Base-by-base conservation (phyloP, 2,797 vertebrate species). In the Phrynocephalus guinanensis region DNA sequence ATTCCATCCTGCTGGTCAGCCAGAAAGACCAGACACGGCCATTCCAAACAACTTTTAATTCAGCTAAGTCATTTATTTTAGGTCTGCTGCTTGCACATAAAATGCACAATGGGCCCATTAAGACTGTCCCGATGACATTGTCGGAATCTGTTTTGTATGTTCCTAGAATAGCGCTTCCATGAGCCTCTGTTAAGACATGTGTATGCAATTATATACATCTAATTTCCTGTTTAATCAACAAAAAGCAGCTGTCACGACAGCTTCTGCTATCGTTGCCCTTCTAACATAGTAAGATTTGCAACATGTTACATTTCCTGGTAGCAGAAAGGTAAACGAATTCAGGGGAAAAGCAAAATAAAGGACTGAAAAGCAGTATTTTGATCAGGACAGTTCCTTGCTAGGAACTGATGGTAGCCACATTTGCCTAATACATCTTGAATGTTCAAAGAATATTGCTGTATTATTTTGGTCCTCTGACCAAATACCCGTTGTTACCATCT, bases 181-280 rank as follows among this genome's bases (percentile, higher is more conserved):
- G 81, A 91, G 91, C 89, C 48, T 28, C 87, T 94, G 83, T 95
- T 94, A 89, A 91, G 83, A 77, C 86, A 93, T 87, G 88, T 93
- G 73, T 68, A 85, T 89, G 80, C 76, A 84, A 95, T 95, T 83
- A 87, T 94, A 85, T 95, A 81, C 93, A 83, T 94, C 94, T 92
- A 90, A 80, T 93, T 95, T 96, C 94, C 92, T 95, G 33, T 90
- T 95, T 94, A 78, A 87, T 93, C 94, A 94, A 95, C 89, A 96
- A 87, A 94, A 95, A 94, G 0, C 92, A 96, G 93, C 95, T 95
- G 91, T 93, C 92, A 89, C 75, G 88, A 83, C 78, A 89, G 76
- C 63, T 93, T 92, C 92, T 82, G 85, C 94, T 93, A 79, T 24
- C 33, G 20, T 48, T 66, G 24, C 7, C 52, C 56, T 85, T 56